These are phyloP conservation scores for Dendronephthya gigantea DNA, from an alignment of 64 coral and sea anemone genomes.

Conservation along the genomic window DNA sequence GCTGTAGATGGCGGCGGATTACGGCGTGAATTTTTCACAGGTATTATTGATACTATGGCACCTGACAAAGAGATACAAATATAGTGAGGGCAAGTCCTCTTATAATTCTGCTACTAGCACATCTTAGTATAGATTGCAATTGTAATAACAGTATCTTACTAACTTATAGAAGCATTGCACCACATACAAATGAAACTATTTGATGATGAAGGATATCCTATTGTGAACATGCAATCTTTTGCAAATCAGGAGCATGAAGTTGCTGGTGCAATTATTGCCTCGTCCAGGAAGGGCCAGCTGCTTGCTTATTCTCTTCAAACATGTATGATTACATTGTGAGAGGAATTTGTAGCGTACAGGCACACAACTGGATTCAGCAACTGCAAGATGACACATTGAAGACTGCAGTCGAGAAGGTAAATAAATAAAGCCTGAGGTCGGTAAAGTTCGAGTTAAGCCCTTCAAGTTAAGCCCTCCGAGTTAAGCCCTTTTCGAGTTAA, in stretches of 20 bases:
- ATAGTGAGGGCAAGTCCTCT: too few relatives aligned
- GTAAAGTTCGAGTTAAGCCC: too few relatives aligned
- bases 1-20: background rate
- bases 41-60: background rate
- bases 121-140: too few relatives aligned
- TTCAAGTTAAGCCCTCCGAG: too few relatives aligned
- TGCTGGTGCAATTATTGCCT: background rate
- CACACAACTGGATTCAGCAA: background rate
- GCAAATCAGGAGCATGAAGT: background rate
- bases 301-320: background rate
- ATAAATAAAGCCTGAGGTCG: too few relatives aligned
- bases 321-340: background rate
- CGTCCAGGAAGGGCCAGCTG: background rate
- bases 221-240: background rate
- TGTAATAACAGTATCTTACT: background rate
- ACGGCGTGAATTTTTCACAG: constrained; percentile 3
- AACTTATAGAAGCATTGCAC: background rate
- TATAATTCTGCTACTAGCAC: too few relatives aligned
- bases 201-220: background rate
- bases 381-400: background rate
- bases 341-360: background rate
- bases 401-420: background rate
- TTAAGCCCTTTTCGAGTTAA: too few relatives aligned
- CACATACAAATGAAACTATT: background rate
- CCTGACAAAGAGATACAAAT: too few relatives aligned